Percentiles rank a stretch among this genome's conserved stretches.
Evolutionary conservation across 1,140 invertebrate genomes (phyloP).

Genomic region (Drosophila takahashii): DNA sequence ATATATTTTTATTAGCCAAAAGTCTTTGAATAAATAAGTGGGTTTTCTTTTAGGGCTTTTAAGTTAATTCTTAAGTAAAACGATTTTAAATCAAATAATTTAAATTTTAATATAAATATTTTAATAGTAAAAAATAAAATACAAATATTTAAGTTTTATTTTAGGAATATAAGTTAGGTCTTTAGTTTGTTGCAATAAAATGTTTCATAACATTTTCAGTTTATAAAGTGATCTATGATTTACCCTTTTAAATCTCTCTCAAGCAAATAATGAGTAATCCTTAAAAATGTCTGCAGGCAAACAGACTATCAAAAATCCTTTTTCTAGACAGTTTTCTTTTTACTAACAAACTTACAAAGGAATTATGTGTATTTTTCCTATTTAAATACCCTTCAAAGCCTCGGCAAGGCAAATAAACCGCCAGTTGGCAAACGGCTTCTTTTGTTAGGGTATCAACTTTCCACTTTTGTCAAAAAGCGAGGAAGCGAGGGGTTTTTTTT

Average conservation of each 20-base stretch:
- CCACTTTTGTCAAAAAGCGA: slow-evolving; percentile 24
- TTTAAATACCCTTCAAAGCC: slow-evolving; percentile 28
- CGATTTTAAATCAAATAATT: too few relatives aligned
- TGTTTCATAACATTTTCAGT: background rate
- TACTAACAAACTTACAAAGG: slow-evolving; percentile 8
- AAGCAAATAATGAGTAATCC: background rate
- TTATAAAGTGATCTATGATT: too few relatives aligned
- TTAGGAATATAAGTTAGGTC: too few relatives aligned
- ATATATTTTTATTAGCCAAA: background rate
- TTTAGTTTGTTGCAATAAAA: too few relatives aligned
- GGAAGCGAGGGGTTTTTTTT: slow-evolving; percentile 3
- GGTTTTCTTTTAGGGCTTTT: background rate
- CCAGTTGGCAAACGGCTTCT: slow-evolving; percentile 2
- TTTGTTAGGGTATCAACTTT: slow-evolving; percentile 41
- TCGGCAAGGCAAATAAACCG: slow-evolving; percentile 11
- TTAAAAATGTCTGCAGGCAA: background rate
- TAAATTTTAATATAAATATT: too few relatives aligned
- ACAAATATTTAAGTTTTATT: too few relatives aligned
- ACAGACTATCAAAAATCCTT: background rate
- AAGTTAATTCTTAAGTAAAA: too few relatives aligned
- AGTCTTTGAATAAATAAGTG: background rate
- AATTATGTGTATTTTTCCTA: background rate
- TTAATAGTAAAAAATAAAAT: too few relatives aligned
- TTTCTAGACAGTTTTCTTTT: background rate
- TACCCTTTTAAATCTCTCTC: background rate